Base-by-base conservation (phyloP, 2,113 vertebrate species). In the Nothobranchius furzeri region DNA sequence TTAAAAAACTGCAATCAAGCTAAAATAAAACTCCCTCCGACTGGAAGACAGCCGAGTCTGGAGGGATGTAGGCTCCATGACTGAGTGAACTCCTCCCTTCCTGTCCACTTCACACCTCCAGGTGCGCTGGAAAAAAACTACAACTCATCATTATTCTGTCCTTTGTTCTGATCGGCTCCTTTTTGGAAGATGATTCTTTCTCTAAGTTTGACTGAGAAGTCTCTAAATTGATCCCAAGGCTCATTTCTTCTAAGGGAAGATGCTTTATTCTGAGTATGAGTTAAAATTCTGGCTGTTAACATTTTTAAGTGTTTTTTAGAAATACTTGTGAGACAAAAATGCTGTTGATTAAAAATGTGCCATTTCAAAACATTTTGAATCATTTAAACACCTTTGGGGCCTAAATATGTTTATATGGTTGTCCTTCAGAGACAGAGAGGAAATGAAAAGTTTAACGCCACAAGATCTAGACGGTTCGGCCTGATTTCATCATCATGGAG, bases 51-150 rank as follows among this genome's bases (percentile, higher is more conserved):
- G 63, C 35, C 14, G 50, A 47, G 52, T 73, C 45, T 55, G n/a
- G 50, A 51, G 66, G 66, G 70, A 67, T 82, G 69, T 68, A 63
- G 25, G 51, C 24, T 40, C 74, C 43, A 46, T 71, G 57, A 67
- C 59, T 2, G 6, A 73, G 65, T 15, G 2, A 47, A 36, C 58
- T 75, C 58, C 48, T 70, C 56, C 43, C 37, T 54, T 74, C 51
- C 58, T 53, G 66, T 68, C 61, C 68, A 62, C 43, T 58, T 12
- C 78, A 56, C 68, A 54, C 47, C 46, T 66, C 52, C 46, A 64
- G 65, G 52, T 79, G 53, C 70, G 60, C 69, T 53, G 65, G 68
- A 84, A 82, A 79, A 79, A 75, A 76, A 73, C 86, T 64, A 70
- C 36, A 64, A 68, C 67, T 75, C 69, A 61, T 78, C 47, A 2